phyloP scores from a whole-genome alignment of 2,797 vertebrate genomes.

The Siniperca obscura region DNA sequence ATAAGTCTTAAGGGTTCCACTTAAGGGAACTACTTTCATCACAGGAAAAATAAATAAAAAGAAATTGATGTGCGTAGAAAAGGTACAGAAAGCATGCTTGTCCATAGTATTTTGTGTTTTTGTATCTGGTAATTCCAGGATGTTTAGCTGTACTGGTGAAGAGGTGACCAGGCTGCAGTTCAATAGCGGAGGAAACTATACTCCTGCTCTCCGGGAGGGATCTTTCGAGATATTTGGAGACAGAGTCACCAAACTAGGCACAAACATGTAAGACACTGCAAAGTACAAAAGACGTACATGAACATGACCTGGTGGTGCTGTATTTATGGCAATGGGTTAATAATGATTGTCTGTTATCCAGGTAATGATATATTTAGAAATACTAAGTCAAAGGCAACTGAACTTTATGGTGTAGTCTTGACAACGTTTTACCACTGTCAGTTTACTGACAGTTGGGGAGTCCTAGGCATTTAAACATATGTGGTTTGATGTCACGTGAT shows the following conservation, averaged over 20 bases:
- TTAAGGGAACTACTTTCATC: background rate
- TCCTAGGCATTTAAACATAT: background rate
- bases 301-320: background rate
- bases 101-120: conserved; percentile 16
- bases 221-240: conserved; percentile 96
- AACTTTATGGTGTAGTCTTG: background rate
- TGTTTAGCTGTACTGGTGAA: conserved; percentile 90
- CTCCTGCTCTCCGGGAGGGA: conserved; percentile 88
- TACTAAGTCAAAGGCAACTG: background rate
- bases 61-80: background rate
- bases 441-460: background rate
- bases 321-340: background rate
- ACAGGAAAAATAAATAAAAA: background rate
- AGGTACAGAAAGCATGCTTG: background rate
- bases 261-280: conserved; percentile 91
- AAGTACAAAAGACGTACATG: background rate
- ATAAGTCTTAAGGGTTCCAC: background rate
- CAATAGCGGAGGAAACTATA: conserved; percentile 89
- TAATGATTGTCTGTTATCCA: background rate
- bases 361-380: background rate
- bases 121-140: conserved; percentile 77
- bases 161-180: conserved; percentile 90
- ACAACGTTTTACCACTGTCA: background rate
- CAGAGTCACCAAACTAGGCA: conserved; percentile 94
- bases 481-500: background rate